Evolutionary conservation across 1,140 invertebrate genomes (phyloP).

Genomic region (Palaemon carinicauda): DNA sequence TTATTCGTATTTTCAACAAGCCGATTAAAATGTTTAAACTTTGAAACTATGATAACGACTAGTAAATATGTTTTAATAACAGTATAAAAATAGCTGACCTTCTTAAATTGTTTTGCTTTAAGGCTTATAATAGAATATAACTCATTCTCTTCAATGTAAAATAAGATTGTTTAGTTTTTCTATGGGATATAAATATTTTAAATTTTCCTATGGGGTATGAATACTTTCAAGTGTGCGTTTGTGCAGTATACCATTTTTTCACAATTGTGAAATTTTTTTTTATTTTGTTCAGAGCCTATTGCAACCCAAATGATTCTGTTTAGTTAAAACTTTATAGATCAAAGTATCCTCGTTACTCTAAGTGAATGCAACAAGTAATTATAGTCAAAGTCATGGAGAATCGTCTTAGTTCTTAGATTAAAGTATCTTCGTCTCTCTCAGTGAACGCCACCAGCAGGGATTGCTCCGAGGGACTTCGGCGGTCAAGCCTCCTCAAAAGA

Average conservation of each 20-base stretch:
- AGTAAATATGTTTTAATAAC: too few species aligned
- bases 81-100: too few species aligned
- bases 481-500: slow-evolving; percentile 67
- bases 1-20: too few species aligned
- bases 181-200: too few species aligned
- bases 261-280: not conserved
- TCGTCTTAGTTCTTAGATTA: slow-evolving; percentile 69
- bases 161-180: too few species aligned
- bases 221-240: too few species aligned
- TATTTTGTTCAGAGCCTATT: not conserved
- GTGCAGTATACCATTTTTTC: too few species aligned
- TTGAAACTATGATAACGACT: not conserved
- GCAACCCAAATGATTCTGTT: not conserved
- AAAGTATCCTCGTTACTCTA: not conserved
- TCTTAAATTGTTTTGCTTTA: too few species aligned
- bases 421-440: slow-evolving; percentile 77
- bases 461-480: slow-evolving; percentile 71
- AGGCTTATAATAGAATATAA: too few species aligned
- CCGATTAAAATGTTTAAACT: not conserved
- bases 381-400: not conserved
- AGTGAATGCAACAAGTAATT: not conserved
- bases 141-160: too few species aligned
- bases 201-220: too few species aligned
- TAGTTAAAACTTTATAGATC: not conserved
- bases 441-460: slow-evolving; percentile 76